phyloP scores from a whole-genome alignment of 2,888 invertebrate species.

The Megamerina dolium region DNA sequence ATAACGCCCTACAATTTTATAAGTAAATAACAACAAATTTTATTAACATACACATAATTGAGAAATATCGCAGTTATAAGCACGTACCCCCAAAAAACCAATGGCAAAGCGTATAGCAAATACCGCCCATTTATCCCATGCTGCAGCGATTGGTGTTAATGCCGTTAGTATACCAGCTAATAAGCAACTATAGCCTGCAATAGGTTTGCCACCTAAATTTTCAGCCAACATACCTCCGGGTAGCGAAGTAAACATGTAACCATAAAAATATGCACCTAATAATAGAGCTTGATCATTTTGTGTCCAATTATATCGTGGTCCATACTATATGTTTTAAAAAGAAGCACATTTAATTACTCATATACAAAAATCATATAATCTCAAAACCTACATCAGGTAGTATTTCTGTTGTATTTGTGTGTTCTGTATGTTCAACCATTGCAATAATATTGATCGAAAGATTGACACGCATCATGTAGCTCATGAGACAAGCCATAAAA shows the following conservation, averaged over 20 bases:
- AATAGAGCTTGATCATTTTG: conserved; percentile 58
- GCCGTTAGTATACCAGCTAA: conserved; percentile 55
- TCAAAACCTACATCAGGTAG: conserved; percentile 37
- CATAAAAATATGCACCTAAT: conserved; percentile 65
- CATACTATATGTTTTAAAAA: conserved; percentile 43
- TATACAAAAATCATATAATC: not conserved
- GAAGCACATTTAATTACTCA: not conserved
- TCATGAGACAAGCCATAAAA: conserved; percentile 66
- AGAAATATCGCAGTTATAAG: not conserved
- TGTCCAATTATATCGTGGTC: conserved; percentile 55
- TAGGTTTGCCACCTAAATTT: conserved; percentile 57
- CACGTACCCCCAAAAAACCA: conserved; percentile 59
- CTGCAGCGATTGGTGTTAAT: conserved; percentile 57
- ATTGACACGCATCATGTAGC: conserved; percentile 70
- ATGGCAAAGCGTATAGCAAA: conserved; percentile 56
- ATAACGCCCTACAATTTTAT: conserved; percentile 30
- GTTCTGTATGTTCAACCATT: conserved; percentile 57
- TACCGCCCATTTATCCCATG: conserved; percentile 54
- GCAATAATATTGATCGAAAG: conserved; percentile 69
- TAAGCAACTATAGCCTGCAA: conserved; percentile 52
- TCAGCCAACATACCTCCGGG: conserved; percentile 62
- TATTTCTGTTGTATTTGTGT: conserved; percentile 38
- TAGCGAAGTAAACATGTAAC: conserved; percentile 61
- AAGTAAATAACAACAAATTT: conserved; percentile 4
- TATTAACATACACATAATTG: not conserved